Base-by-base conservation (phyloP, 2,113 vertebrate genomes). In the Syngnathus typhle region DNA sequence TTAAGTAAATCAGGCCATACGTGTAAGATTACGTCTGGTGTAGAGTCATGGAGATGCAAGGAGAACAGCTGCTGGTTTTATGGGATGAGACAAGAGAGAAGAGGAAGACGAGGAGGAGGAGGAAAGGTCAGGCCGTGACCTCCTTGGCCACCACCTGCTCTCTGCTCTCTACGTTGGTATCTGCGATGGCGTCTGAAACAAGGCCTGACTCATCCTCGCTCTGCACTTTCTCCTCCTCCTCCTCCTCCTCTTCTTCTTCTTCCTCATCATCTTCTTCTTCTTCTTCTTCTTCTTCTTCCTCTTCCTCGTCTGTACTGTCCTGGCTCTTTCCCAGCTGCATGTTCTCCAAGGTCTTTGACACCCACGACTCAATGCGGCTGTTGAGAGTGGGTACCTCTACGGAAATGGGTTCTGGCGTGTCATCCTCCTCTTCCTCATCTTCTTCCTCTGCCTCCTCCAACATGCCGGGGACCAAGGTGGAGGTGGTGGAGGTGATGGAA, bases 361-460 rank as follows among this genome's bases (percentile, higher is more conserved):
- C 95, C 97, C 97, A 99, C 47, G 94, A 95, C 74, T 99, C 97
- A 64, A 99, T 98, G 81, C 95, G 93, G 86, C 95, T 98, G 41
- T 91, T 95, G 69, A 94, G 93, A 10, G 95, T 93, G 44, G 95
- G 95, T 59, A 96, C 95, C 84, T 95, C 94, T 65, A 95, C 93
- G 3, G 96, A 92, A 71, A 96, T 94, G 36, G 95, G 95, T 74
- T 94, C 93, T 0, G 94, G 95, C 11, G 90, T 76, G 75, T 98
- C 96, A 79, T 98, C 96, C 8, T 94, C 93, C 38, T 95, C 94
- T 8, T 97, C 94, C 0, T 96, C 94, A 0, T 95, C 94, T 0
- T 95, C 93, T 5, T 94, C 93, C 0, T 95, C 94, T 0, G 93
- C 95, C 77, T 98, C 96, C 68, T 98, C 97, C 65, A 98, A 88